These are phyloP conservation scores for Ciconia stormi DNA, from an alignment of 2,113 vertebrate genomes.

Conservation along the genomic window DNA sequence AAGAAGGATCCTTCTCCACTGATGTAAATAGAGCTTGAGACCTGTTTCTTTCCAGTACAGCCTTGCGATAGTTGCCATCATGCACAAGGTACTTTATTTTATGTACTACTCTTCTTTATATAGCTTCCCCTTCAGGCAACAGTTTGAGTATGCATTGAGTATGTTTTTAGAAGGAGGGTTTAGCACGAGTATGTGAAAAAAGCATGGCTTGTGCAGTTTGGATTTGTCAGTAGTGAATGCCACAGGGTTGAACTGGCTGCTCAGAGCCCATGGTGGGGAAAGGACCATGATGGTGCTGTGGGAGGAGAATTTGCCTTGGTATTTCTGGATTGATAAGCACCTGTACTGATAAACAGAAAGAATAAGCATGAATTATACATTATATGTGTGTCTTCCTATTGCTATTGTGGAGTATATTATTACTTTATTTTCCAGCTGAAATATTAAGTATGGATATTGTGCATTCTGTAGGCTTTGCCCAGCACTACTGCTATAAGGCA, in stretches of 20 bases:
- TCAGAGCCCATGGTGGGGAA: neutral
- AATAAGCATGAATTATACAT: neutral
- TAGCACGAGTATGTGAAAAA: neutral
- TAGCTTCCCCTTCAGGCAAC: neutral
- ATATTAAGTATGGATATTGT: neutral
- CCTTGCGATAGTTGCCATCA: fast-evolving
- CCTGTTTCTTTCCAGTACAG: fast-evolving
- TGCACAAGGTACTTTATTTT: neutral
- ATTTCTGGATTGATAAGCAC: neutral
- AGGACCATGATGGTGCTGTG: neutral
- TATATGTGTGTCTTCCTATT: neutral
- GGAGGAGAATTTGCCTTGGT: neutral
- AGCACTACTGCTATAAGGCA: neutral
- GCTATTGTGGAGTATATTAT: neutral
- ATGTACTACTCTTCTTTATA: neutral
- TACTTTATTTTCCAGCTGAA: constrained; percentile 19
- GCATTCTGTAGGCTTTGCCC: neutral
- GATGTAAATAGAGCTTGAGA: neutral
- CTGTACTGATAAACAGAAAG: neutral
- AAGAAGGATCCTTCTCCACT: neutral
- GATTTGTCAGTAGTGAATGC: neutral
- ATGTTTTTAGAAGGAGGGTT: neutral
- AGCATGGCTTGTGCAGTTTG: neutral
- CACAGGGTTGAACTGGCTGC: neutral
- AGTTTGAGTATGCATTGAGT: neutral